Evolutionary conservation across 1,140 invertebrate genomes (phyloP).

Genomic region (Aphidius gifuensis): DNA sequence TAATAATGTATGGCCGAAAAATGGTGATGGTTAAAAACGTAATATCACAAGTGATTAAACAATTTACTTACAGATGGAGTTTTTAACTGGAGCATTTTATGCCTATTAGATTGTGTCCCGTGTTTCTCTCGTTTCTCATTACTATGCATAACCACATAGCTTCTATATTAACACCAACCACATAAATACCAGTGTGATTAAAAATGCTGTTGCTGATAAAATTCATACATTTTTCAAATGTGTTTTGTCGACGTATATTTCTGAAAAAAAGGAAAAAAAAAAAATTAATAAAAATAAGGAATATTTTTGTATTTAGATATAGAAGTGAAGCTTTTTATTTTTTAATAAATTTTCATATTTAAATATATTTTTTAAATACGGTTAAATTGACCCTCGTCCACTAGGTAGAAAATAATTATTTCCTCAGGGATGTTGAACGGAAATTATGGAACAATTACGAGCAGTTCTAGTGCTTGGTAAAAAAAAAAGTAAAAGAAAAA

Average conservation of each 20-base stretch:
- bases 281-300: slow-evolving; percentile 1
- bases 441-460: too few relatives aligned
- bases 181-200: slow-evolving; percentile 51
- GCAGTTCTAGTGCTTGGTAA: too few relatives aligned
- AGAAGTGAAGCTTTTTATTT: too few relatives aligned
- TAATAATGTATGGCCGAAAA: slow-evolving; percentile 9
- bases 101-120: slow-evolving; percentile 29
- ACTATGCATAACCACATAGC: slow-evolving; percentile 53
- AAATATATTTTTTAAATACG: too few relatives aligned
- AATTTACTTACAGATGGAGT: slow-evolving; percentile 56
- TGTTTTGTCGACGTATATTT: slow-evolving; percentile 14
- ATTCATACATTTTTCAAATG: slow-evolving; percentile 40
- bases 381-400: too few relatives aligned
- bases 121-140: slow-evolving; percentile 32
- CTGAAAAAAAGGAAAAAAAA: background rate
- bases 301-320: background rate
- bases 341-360: too few relatives aligned
- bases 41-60: slow-evolving; percentile 50
- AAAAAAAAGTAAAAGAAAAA: too few relatives aligned
- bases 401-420: too few relatives aligned
- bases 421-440: too few relatives aligned
- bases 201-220: slow-evolving; percentile 48
- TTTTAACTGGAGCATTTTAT: slow-evolving; percentile 49
- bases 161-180: slow-evolving; percentile 49
- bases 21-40: background rate